Conservation (phyloP, 2,113 vertebrate species). For the Cromileptes altivelis region DNA sequence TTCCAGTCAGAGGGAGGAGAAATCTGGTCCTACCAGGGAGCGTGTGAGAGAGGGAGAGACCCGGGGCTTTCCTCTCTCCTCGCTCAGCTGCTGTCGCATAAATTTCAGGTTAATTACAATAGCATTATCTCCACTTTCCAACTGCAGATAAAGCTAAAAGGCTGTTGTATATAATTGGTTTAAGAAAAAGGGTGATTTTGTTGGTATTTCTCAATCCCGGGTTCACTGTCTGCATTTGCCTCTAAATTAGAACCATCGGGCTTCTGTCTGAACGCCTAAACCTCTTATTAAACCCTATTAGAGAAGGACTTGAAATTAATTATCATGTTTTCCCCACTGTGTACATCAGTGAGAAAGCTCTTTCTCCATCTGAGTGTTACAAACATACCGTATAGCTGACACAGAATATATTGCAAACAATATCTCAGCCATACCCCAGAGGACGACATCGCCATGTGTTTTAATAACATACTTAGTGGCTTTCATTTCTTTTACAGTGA, state of each 20-base stretch:
- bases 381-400: not conserved
- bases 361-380: constrained; percentile 16
- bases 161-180: constrained; percentile 71
- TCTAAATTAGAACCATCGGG: constrained; percentile 61
- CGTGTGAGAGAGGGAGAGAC: not conserved
- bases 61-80: constrained; percentile 34
- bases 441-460: not conserved
- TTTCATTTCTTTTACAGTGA: constrained; percentile 26
- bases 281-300: constrained; percentile 76
- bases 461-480: constrained; percentile 8
- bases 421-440: constrained; percentile 3
- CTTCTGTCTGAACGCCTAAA: constrained; percentile 57
- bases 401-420: not conserved
- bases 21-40: constrained; percentile 3
- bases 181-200: constrained; percentile 55
- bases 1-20: constrained; percentile 38
- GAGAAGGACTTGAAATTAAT: constrained; percentile 65
- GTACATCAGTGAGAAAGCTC: constrained; percentile 36
- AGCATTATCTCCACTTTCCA: constrained; percentile 53
- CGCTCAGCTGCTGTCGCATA: constrained; percentile 38
- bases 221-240: constrained; percentile 50
- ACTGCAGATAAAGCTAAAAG: constrained; percentile 69
- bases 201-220: constrained; percentile 46
- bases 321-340: constrained; percentile 37
- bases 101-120: constrained; percentile 76